These are phyloP conservation scores for Geotrupes spiniger DNA, from an alignment of 2,888 invertebrate genomes.

Conservation along the genomic window DNA sequence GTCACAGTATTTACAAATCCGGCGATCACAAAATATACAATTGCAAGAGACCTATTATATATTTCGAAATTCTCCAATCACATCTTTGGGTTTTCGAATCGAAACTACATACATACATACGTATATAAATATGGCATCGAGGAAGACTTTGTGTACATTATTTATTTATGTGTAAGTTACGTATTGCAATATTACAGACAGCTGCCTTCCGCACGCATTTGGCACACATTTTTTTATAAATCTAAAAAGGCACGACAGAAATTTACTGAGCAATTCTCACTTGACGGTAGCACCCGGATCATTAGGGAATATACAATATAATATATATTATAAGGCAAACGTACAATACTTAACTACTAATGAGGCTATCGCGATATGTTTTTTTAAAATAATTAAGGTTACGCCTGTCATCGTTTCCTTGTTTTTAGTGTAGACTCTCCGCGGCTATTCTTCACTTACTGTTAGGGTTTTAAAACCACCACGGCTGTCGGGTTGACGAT, in stretches of 20 bases:
- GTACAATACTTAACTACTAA: not conserved
- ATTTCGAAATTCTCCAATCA: not conserved
- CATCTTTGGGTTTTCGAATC: not conserved
- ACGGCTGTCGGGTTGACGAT: no score
- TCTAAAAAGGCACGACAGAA: constrained; percentile 37
- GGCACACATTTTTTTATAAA: constrained; percentile 37
- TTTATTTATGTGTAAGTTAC: constrained; percentile 30
- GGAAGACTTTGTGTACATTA: constrained; percentile 16
- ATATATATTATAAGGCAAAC: not conserved
- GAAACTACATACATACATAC: not conserved
- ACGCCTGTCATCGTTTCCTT: no score
- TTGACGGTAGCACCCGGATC: constrained; percentile 34
- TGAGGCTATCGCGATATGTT: constrained; percentile 1
- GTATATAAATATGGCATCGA: constrained; percentile 1
- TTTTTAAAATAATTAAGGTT: not conserved
- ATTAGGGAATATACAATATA: not conserved
- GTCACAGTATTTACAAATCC: constrained; percentile 31
- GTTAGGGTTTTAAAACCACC: no score
- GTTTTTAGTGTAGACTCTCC: no score
- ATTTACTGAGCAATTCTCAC: constrained; percentile 14
- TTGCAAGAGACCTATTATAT: constrained; percentile 1
- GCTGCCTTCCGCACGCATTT: constrained; percentile 34
- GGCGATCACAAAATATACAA: constrained; percentile 18
- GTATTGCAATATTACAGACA: constrained; percentile 29
- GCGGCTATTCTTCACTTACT: no score